A percentile compares a stretch with the other conserved stretches of the same genome.
These are phyloP conservation scores for Saimiri boliviensis DNA, from an alignment of 2,113 vertebrate genomes.

Conservation along the genomic window DNA sequence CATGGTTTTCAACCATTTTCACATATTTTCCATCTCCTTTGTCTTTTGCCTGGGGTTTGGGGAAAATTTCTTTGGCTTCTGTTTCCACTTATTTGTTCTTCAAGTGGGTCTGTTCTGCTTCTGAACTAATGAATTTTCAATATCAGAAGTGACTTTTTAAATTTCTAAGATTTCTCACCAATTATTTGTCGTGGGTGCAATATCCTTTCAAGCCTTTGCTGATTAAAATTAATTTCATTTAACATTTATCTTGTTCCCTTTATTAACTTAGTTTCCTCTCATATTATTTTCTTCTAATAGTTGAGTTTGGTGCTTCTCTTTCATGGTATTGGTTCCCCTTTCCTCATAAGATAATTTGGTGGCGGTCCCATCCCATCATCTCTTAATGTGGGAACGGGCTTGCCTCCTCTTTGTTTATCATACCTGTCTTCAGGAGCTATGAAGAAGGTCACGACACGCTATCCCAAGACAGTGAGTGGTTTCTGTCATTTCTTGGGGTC, in stretches of 20 bases:
- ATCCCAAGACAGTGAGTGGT: neutral
- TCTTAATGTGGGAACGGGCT: neutral
- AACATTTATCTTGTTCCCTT: slow-evolving; percentile 2
- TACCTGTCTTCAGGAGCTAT: neutral
- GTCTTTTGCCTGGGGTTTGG: neutral
- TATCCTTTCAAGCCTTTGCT: neutral
- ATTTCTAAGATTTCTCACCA: neutral
- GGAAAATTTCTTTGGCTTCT: neutral
- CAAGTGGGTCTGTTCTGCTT: neutral
- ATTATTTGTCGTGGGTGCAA: slow-evolving; percentile 17
- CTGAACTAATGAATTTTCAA: slow-evolving; percentile 35
- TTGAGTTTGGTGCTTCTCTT: neutral
- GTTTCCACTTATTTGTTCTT: neutral
- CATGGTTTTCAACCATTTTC: neutral
- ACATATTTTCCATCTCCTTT: neutral
- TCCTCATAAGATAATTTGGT: neutral
- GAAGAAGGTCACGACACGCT: neutral
- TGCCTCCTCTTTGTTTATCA: neutral
- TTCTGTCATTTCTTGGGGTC: neutral
- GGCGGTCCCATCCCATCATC: neutral
- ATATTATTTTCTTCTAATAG: neutral
- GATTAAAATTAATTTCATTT: slow-evolving; percentile 26
- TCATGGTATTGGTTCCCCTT: neutral
- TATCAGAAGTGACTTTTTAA: slow-evolving; percentile 1
- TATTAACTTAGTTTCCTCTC: slow-evolving; percentile 43